A percentile compares a stretch with the other conserved stretches of the same genome.
phyloP scores from a whole-genome alignment of 2,797 vertebrate genomes.

The Cephalopachus bancanus region DNA sequence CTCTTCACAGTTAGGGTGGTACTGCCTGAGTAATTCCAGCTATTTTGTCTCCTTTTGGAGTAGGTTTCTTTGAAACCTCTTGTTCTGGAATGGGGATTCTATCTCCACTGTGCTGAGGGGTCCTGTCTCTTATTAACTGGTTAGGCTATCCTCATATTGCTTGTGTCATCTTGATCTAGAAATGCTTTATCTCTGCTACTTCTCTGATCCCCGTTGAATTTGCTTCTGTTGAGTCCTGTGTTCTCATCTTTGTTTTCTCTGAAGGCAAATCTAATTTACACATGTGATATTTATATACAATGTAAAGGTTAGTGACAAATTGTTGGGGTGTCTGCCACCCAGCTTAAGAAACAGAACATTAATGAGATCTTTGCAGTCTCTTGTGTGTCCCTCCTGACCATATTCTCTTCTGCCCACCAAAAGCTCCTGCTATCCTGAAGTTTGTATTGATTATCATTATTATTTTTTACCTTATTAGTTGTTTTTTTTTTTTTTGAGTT shows the following conservation, averaged over 20 bases:
- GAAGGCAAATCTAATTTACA: background rate
- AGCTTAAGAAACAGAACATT: background rate
- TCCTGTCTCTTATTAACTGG: background rate
- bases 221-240: background rate
- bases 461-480: no score
- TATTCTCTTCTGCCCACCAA: background rate
- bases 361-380: background rate
- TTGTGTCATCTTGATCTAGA: background rate
- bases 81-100: background rate
- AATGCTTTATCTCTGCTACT: background rate
- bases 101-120: background rate
- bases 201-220: background rate
- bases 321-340: background rate
- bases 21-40: background rate
- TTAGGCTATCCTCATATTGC: background rate
- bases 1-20: background rate
- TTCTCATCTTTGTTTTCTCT: background rate
- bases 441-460: background rate
- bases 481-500: no score
- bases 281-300: background rate
- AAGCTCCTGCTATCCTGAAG: background rate
- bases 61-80: background rate
- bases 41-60: background rate
- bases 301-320: background rate
- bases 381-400: background rate